Percentiles rank a stretch among this genome's conserved stretches.
phyloP scores from a whole-genome alignment of 2,113 vertebrate species.

The Aphelocoma coerulescens region DNA sequence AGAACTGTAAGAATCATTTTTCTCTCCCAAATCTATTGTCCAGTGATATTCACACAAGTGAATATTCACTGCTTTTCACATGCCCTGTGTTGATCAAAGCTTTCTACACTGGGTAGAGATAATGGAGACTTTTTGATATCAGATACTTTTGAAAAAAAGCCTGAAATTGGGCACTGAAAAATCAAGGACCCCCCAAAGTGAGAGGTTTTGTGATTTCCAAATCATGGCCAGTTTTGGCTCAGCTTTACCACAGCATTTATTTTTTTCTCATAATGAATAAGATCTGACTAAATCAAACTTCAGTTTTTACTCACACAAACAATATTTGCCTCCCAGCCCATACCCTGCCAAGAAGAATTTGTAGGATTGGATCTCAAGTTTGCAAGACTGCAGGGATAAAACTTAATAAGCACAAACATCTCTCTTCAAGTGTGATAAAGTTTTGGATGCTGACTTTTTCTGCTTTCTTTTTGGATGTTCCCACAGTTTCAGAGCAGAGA shows the following conservation, averaged over 20 bases:
- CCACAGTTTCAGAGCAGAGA: not conserved
- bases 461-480: not conserved
- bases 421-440: not conserved
- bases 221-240: not conserved
- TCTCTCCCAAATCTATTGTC: not conserved
- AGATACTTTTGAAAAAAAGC: not conserved
- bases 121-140: not conserved
- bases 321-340: not conserved
- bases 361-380: not conserved
- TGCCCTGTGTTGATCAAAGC: not conserved
- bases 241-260: not conserved
- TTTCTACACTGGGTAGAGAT: not conserved
- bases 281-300: not conserved
- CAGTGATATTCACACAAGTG: not conserved
- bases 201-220: not conserved
- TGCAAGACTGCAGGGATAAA: not conserved
- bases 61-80: not conserved
- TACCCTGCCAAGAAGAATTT: not conserved
- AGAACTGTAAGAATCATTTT: not conserved
- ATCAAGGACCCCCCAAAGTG: not conserved
- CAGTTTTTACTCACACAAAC: not conserved
- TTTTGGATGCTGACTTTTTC: not conserved
- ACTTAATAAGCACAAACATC: not conserved
- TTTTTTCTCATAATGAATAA: not conserved
- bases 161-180: not conserved